Base-by-base conservation (phyloP, 1,140 invertebrate genomes). In the Phthorimaea operculella region DNA sequence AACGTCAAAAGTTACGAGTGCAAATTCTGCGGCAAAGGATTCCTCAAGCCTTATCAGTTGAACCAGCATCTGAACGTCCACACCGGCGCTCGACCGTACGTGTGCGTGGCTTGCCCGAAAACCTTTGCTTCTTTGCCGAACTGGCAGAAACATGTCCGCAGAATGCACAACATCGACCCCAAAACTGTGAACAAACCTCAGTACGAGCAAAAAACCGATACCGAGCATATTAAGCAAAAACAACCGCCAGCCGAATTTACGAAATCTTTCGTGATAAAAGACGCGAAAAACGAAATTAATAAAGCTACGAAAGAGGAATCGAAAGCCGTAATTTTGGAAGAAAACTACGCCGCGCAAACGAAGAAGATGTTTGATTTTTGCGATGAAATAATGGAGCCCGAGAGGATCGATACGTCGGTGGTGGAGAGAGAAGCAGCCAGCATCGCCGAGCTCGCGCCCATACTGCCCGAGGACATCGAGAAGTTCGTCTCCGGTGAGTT, bases 41-140 rank as follows among this genome's bases (percentile, higher is more conserved):
- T 85, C 60, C 15, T 63, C 0, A 76, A 70, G 33, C 54, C 55
- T 2, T 59, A 54, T 1, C 58, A 70, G 2, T 50, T 83, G 8
- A 54, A 68, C 39, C 71, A 80, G 16, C 81, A 85, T 52, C 50
- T 80, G 12, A 81, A 82, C 57, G 62, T 68, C 7, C 81, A 85
- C 53, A 73, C 70, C 0, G 73, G 72, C 8, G 42, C 57, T 1
- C 70, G 68, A 21, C 76, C 72, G 0, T 76, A 75, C 70, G 68
- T 65, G 21, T 84, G 81, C 56, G 57, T 58, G 1, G 52, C 64
- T 10, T 84, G 81, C 39, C 59, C 62, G 0, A 84, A 80, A 60
- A 58, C 72, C 0, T 85, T 85, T 53, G 66, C 73, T 0, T 66
- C 59, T 47, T 63, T 73, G 15, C 66, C 78, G 0, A 85, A 83